Base-by-base conservation (phyloP, 64 coral and sea anemone genomes). In the Exaiptasia diaphana region DNA sequence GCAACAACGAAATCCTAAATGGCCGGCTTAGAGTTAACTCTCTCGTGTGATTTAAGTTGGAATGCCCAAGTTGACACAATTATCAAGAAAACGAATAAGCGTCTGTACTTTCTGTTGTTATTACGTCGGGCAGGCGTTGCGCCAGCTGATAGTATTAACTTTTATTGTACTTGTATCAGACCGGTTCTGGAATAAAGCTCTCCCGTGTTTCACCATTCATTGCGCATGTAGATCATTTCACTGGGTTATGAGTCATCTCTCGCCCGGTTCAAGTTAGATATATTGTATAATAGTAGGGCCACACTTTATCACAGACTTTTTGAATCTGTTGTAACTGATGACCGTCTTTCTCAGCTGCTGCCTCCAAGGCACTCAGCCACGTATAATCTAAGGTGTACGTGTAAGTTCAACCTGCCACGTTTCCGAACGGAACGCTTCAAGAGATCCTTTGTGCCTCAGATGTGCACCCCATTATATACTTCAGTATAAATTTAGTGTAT, bases 61-160 rank as follows among this genome's bases (percentile, higher is more conserved):
- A 74, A 74, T 28, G 39, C 41, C 49, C 70, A 52, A 25, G 27
- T 74, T 27, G 39, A 23, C 13, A 21, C 23, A 30, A 23, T 74
- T 23, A 78, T 78, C 3, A 78, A 78, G 50, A 60, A 78, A 58
- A 52, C 75, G 8, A 78, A 78, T 17, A 57, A 78, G 35, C 50
- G 50, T 0, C 1, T 59, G 28, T 78, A 57, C 24, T 78, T 35
- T 55, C 22, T 78, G 3, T 9, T 78, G 0, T n/a, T 78, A 40
- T 38, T 78, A 12, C 0, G n/a, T 17, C 55, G 50, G 34, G 53
- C 50, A 18, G 49, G 50, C 36, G 34, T 78, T 23, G 25, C 75
- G 17, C 17, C 37, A 56, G 12, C 5, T 7, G 75, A 78, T 2
- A 78, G 36, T 39, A 43, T 78, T 50, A 78, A 54, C 34, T 78